Evolutionary conservation across 2,797 vertebrate species (phyloP).

Genomic region (Pipistrellus kuhlii): DNA sequence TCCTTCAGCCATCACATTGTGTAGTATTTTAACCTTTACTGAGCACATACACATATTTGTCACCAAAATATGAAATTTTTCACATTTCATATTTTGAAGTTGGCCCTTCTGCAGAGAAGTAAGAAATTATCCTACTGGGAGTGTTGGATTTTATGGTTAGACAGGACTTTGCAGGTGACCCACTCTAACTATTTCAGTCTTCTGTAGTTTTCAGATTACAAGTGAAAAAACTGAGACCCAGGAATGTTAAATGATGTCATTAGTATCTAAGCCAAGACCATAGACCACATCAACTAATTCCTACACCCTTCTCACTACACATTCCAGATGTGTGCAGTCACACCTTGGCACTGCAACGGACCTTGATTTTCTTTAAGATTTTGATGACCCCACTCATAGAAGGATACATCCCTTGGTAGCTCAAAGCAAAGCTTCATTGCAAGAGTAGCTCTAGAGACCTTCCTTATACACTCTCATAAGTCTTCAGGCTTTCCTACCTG

Average conservation of each 20-base stretch:
- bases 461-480: neutral
- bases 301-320: neutral
- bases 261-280: neutral
- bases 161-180: neutral
- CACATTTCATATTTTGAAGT: neutral
- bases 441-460: neutral
- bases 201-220: neutral
- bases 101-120: neutral
- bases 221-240: neutral
- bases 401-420: neutral
- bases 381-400: neutral
- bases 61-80: neutral
- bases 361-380: neutral
- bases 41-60: neutral
- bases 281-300: neutral
- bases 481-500: neutral
- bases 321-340: neutral
- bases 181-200: neutral
- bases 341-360: neutral
- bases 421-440: neutral
- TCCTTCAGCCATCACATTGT: neutral
- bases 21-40: neutral
- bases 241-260: neutral
- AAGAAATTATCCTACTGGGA: neutral
- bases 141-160: neutral